Evolutionary conservation across 2,888 invertebrate species (phyloP), one percentile per base, ranked within the genome.

Genomic region (Dioctria rufipes): DNA sequence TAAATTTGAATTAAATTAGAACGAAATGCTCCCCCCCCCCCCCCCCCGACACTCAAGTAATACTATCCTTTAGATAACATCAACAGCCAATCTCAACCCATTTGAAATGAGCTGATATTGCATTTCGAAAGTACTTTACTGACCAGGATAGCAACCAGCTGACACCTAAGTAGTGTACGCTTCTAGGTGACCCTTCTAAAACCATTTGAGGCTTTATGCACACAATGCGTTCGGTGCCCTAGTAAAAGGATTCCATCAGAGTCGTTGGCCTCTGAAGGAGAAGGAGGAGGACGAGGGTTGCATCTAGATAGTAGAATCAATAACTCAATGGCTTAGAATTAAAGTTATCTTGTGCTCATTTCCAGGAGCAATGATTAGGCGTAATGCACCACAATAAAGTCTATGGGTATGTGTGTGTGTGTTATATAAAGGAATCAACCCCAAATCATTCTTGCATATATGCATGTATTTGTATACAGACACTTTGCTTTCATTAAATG

Each of bases 271-370:
- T 1, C 25, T 2, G 25, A 25, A 25, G 25, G 25, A 25, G 25
- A 25, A 25, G 25, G 0, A 0, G 25, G 2, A 25, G 25, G 25
- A 13, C n/a, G n/a, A n/a, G 11, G 67, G 8, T 37, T 25, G 69
- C 37, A 69, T 69, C 51, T 69, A 51, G 49, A 51, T 69, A 69
- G 37, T 69, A 49, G 51, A 69, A 69, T 69, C 69, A 51, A 69
- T 69, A 69, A 69, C 51, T 49, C 69, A 69, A 69, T 69, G 51
- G 69, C 69, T 51, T 69, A 69, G 69, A 69, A 69, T 69, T 69
- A 69, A 69, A 69, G 69, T 51, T 49, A 49, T 69, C 69, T 51
- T 69, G 69, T 11, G 51, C 25, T 69, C 49, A 51, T 51, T 39
- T 49, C 5, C 39, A 39, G 40, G 37, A 25, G 37, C 67, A 43